phyloP scores from a whole-genome alignment of 2,113 vertebrate genomes.

The Pyrgilauda ruficollis region DNA sequence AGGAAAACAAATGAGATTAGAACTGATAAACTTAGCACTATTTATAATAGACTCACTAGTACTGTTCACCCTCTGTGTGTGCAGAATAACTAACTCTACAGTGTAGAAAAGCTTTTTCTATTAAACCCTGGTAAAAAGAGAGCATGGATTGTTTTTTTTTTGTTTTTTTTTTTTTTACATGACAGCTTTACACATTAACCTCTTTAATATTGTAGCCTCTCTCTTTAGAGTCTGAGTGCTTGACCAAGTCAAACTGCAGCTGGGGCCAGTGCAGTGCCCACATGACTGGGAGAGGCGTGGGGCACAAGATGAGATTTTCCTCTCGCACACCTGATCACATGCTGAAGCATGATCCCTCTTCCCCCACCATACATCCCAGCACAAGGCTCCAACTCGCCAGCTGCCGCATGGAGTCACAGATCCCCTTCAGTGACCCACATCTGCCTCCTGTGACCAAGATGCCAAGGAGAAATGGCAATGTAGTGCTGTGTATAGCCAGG shows the following conservation, averaged over 20 bases:
- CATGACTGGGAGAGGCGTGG: fast-evolving
- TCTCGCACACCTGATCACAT: neutral
- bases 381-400: neutral
- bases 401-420: neutral
- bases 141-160: neutral
- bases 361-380: neutral
- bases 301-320: neutral
- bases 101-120: neutral
- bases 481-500: neutral
- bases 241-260: neutral
- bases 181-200: neutral
- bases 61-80: neutral
- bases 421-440: neutral
- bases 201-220: neutral
- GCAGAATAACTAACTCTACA: neutral
- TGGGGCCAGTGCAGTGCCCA: neutral
- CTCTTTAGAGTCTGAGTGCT: neutral
- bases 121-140: neutral
- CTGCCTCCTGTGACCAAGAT: neutral
- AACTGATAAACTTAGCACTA: neutral
- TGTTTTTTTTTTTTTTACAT: neutral
- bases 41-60: neutral
- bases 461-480: neutral
- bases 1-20: slow-evolving; percentile 17
- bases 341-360: neutral